phyloP scores from a whole-genome alignment of 1,140 invertebrate species.

The Sinonovacula constricta region DNA sequence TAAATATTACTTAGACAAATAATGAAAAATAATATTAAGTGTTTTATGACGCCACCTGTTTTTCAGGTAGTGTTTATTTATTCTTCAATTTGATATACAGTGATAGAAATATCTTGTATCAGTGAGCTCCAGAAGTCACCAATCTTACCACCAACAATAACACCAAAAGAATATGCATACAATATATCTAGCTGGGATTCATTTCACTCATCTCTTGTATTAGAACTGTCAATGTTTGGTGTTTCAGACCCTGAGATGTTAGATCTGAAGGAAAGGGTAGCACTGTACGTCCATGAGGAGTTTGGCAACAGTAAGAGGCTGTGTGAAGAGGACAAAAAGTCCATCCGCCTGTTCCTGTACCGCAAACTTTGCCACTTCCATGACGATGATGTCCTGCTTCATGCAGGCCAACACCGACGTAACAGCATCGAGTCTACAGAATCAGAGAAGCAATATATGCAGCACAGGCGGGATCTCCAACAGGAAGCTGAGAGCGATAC shows the following conservation, averaged over 20 bases:
- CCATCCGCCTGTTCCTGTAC: conserved; percentile 35
- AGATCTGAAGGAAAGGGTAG: conserved; percentile 29
- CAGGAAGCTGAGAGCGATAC: conserved; percentile 10
- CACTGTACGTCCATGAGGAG: conserved; percentile 34
- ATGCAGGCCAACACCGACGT: not conserved
- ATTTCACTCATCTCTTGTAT: no score
- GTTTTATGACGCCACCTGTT: no score
- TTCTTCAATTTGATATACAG: no score
- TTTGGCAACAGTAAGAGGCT: conserved; percentile 46
- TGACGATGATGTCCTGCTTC: not conserved
- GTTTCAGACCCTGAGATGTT: conserved; percentile 31
- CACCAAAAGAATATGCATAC: no score
- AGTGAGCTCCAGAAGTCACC: no score
- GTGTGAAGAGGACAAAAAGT: conserved; percentile 46
- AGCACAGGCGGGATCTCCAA: not conserved
- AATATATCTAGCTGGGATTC: no score
- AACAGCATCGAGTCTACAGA: conserved; percentile 9
- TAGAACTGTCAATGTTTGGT: not conserved
- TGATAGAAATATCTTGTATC: no score
- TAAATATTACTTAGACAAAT: no score
- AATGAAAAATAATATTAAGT: no score
- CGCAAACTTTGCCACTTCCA: conserved; percentile 16
- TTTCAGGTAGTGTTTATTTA: no score
- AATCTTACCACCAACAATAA: no score
- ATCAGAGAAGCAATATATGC: no score